Conservation (phyloP, 2,888 invertebrate species). For the Dynastes tityus region DNA sequence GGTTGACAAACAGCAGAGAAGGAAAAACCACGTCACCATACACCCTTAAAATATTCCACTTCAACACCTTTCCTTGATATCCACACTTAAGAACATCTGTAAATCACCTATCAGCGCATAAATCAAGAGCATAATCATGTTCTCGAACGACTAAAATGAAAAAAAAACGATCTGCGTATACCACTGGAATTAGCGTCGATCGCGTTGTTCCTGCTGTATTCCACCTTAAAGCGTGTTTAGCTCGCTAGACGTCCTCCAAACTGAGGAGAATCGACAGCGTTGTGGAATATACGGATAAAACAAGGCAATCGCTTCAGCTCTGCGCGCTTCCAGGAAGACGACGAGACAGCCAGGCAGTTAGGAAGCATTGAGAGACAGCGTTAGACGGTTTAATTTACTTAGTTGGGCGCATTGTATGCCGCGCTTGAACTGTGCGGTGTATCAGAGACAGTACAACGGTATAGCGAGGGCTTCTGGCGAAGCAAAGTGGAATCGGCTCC, state of each 20-base stretch:
- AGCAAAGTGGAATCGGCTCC: neutral
- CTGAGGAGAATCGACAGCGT: no score
- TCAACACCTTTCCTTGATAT: no score
- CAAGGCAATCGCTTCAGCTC: neutral
- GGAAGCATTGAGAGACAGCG: neutral
- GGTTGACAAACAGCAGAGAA: neutral
- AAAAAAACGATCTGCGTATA: neutral
- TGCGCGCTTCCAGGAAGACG: neutral
- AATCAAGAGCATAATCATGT: neutral
- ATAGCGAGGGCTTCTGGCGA: neutral
- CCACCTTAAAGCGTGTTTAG: neutral
- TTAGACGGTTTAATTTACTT: slow-evolving; percentile 36
- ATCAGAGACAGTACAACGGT: neutral
- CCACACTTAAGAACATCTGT: no score
- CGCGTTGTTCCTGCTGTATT: slow-evolving; percentile 10
- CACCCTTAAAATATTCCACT: neutral
- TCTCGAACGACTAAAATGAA: neutral
- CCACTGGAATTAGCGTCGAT: slow-evolving; percentile 10
- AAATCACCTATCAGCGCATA: no score
- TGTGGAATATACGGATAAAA: neutral
- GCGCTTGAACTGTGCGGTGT: slow-evolving; percentile 7
- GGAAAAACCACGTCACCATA: neutral
- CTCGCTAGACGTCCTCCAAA: neutral
- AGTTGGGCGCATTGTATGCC: slow-evolving; percentile 4
- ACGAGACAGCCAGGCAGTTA: neutral